Evolutionary conservation across 2,113 vertebrate species (phyloP).

Genomic region (Dipodomys stephensi): DNA sequence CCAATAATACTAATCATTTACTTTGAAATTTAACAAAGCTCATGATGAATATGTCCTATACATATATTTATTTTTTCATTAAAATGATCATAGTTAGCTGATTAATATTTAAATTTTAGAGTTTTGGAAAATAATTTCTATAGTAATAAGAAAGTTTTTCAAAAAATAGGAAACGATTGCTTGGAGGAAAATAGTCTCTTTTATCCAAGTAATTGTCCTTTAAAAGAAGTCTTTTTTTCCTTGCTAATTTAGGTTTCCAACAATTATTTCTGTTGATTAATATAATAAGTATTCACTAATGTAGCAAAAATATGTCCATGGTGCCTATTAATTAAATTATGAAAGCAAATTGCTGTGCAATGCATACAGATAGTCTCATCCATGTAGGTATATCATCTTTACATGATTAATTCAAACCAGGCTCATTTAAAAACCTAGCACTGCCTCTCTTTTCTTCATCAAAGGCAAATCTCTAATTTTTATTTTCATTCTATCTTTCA

Average conservation of each 20-base stretch:
- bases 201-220: neutral
- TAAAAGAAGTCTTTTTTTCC: neutral
- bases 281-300: neutral
- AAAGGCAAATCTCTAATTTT: neutral
- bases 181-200: neutral
- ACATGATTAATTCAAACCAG: slow-evolving; percentile 11
- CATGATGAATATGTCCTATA: neutral
- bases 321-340: slow-evolving; percentile 38
- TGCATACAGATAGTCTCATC: neutral
- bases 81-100: neutral
- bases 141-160: neutral
- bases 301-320: neutral
- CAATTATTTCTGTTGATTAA: neutral
- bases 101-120: neutral
- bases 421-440: neutral
- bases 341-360: neutral
- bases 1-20: neutral
- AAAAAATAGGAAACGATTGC: neutral
- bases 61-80: neutral
- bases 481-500: neutral
- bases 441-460: neutral
- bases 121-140: neutral
- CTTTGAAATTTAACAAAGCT: neutral
- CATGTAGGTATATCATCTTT: neutral
- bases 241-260: slow-evolving; percentile 6